Conservation (phyloP, 2,113 vertebrate species). For the Coturnix japonica region DNA sequence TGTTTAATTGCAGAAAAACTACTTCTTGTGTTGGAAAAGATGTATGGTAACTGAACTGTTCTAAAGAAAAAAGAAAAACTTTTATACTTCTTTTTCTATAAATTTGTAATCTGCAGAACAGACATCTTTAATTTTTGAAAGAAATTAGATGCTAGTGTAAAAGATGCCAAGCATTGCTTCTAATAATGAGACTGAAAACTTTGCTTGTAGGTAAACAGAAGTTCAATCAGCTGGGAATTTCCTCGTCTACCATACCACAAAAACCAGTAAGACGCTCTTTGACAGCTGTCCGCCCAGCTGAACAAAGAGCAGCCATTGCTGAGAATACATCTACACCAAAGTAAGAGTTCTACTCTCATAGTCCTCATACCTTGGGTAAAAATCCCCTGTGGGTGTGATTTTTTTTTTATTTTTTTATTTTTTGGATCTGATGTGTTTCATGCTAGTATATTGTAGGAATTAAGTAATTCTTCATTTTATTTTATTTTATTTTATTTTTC, state of each 20-base stretch:
- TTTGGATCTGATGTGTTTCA: neutral
- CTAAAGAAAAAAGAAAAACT: neutral
- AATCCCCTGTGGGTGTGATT: neutral
- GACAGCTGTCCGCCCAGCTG: constrained; percentile 66
- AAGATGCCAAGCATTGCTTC: neutral
- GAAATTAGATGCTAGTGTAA: neutral
- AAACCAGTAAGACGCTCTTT: constrained; percentile 72
- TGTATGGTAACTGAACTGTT: neutral
- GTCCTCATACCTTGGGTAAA: neutral
- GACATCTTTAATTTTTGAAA: neutral
- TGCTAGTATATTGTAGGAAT: neutral
- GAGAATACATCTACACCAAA: constrained; percentile 80
- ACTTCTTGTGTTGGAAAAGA: neutral
- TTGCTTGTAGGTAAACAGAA: constrained; percentile 69
- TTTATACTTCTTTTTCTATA: neutral
- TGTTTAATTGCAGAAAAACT: neutral
- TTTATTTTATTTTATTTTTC: neutral
- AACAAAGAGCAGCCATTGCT: constrained; percentile 52
- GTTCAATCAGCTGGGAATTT: constrained; percentile 64
- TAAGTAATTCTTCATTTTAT: neutral
- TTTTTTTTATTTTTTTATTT: neutral
- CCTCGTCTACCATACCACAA: constrained; percentile 67
- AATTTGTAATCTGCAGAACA: neutral
- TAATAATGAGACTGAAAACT: neutral
- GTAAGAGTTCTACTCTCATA: constrained; percentile 56